These are phyloP conservation scores for Zoanthus sociatus DNA, from an alignment of 92 coral and sea anemone species.

Conservation along the genomic window DNA sequence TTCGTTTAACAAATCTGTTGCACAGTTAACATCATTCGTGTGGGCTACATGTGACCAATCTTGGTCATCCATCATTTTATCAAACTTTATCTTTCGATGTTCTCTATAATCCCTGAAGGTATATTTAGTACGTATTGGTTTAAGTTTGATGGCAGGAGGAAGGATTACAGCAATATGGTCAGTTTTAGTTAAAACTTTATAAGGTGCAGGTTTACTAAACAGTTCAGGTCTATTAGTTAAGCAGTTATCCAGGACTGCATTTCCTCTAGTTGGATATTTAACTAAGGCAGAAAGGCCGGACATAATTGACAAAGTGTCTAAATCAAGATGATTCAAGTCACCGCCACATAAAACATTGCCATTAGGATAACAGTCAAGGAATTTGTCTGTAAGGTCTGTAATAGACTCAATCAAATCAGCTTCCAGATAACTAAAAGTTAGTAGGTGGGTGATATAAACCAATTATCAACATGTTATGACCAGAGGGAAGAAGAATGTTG, in stretches of 20 bases:
- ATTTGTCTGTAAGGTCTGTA: not conserved
- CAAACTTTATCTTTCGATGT: too few species aligned
- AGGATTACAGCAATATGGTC: too few species aligned
- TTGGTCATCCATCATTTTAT: too few species aligned
- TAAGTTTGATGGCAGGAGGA: too few species aligned
- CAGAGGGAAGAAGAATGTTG: slow-evolving; percentile 8
- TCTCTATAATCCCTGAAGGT: too few species aligned
- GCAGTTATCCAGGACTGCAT: slow-evolving; percentile 33
- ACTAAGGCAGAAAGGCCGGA: slow-evolving; percentile 39
- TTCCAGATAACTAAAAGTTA: slow-evolving; percentile 7
- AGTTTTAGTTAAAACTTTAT: too few species aligned
- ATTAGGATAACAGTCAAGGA: slow-evolving; percentile 8
- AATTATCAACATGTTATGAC: slow-evolving; percentile 5
- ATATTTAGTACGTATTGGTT: too few species aligned
- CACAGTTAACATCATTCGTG: too few species aligned
- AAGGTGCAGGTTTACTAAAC: too few species aligned
- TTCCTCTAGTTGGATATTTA: slow-evolving; percentile 63
- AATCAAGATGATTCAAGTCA: slow-evolving; percentile 46
- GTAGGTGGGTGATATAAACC: slow-evolving; percentile 11
- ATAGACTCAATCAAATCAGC: not conserved
- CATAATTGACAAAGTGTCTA: slow-evolving; percentile 25
- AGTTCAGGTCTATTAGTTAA: slow-evolving; percentile 35
- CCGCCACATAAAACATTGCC: slow-evolving; percentile 59
- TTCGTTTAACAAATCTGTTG: too few species aligned
- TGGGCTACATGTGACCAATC: too few species aligned